Evolutionary conservation across 53 echinoderm and acorn worm genomes (phyloP).

Genomic region (Echinometra lucunter): DNA sequence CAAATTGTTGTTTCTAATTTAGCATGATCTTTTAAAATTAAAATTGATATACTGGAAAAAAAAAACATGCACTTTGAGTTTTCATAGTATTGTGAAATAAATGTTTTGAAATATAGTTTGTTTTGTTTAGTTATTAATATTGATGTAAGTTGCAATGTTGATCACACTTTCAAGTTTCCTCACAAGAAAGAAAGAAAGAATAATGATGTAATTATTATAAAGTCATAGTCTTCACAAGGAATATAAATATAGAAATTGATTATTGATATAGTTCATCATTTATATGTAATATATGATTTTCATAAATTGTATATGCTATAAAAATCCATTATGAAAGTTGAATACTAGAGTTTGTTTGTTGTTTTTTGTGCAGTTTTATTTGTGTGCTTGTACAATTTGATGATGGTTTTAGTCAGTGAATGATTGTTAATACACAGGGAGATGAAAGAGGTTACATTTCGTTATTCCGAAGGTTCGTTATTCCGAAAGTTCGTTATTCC

Average conservation of each 20-base stretch:
- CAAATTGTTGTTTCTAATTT: no score
- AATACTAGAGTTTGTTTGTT: no score
- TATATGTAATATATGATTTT: constrained; percentile 19
- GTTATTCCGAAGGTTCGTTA: no score
- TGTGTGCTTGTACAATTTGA: background rate
- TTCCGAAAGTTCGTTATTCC: no score
- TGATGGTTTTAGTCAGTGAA: no score
- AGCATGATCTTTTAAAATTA: no score
- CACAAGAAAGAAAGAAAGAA: background rate
- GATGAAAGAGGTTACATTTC: no score
- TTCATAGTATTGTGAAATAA: background rate
- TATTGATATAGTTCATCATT: background rate
- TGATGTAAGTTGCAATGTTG: background rate
- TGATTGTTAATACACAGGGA: no score
- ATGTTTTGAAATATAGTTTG: background rate
- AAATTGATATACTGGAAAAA: no score
- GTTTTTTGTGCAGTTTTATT: background rate
- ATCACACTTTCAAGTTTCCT: background rate
- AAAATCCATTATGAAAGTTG: background rate
- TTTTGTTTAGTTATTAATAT: background rate
- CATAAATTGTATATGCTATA: background rate
- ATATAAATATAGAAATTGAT: background rate
- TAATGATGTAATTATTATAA: background rate
- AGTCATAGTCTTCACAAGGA: background rate
- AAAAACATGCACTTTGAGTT: background rate